A percentile compares a stretch with the other conserved stretches of the same genome.
phyloP scores from a whole-genome alignment of 1,140 invertebrate species.

The Sipha flava region DNA sequence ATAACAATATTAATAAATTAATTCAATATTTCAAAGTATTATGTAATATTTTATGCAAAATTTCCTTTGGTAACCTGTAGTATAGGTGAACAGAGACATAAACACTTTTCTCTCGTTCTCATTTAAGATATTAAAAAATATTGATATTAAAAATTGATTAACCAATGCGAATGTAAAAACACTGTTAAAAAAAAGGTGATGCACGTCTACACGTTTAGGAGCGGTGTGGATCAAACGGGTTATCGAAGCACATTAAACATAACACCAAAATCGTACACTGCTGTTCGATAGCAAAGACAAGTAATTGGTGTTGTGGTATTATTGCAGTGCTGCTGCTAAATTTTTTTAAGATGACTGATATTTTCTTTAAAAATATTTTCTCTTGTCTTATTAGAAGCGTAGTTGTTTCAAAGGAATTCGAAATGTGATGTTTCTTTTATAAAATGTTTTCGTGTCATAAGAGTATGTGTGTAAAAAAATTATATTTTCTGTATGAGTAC shows the following conservation, averaged over 20 bases:
- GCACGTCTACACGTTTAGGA: not conserved
- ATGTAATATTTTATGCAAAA: too few relatives aligned
- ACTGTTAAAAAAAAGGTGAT: not conserved
- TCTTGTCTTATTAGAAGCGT: not conserved
- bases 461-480: not conserved
- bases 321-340: not conserved
- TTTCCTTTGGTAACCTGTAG: too few relatives aligned
- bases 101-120: too few relatives aligned
- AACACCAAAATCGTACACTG: slow-evolving; percentile 14
- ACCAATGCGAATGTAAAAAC: not conserved
- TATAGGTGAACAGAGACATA: too few relatives aligned
- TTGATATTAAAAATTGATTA: not conserved
- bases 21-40: too few relatives aligned
- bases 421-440: not conserved
- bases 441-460: not conserved
- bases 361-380: not conserved
- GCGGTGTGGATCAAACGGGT: slow-evolving; percentile 5
- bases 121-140: not conserved
- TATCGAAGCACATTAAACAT: not conserved
- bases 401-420: slow-evolving; percentile 1
- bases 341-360: not conserved
- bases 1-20: too few relatives aligned
- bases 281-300: not conserved
- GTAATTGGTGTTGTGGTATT: slow-evolving; percentile 2
- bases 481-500: not conserved